Evolutionary conservation across 2,888 invertebrate species (phyloP), one percentile per base, ranked within the genome.

Genomic region (Mesorhabditis sp.): DNA sequence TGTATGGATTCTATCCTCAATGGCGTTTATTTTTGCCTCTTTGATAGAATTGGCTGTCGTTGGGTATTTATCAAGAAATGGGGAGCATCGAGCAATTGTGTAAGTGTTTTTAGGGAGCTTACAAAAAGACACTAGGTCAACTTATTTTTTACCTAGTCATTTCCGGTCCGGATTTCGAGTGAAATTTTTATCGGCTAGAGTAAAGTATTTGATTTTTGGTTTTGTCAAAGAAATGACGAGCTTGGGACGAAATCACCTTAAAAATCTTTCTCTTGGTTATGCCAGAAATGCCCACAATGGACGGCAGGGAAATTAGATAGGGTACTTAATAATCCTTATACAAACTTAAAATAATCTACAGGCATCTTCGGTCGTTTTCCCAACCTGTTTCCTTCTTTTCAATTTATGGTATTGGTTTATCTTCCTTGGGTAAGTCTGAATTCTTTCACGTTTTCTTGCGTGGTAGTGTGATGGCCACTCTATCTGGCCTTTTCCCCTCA

Each of bases 321-420:
- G 75, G 79, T 80, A 28, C 28, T 28, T 28, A 28, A 28, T 28
- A 42, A 41, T 43, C 5, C 13, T 62, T 43, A 44, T 28, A 65
- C 44, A 45, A 45, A 10, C 42, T 15, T 28, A 7, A 67, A 67
- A 45, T 45, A n/a, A 42, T 28, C 67, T 78, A 64, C 72, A 82
- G 82, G 80, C 80, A 62, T 83, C 83, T 4, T 74, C 80, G n/a
- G 73, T 83, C 7, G 64, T 81, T 5, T 85, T 85, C 70, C 85
- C 85, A 3, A 66, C 77, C 10, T 78, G 72, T 70, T 85, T 85
- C 68, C 65, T 78, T 43, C 66, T 80, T n/a, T 85, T 85, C 77
- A 85, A 85, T 70, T 74, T 86, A 61, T 85, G 84, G 81, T 85
- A 85, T 72, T 85, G 85, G 85, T 79, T 84, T 73, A 75, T 86